These are phyloP conservation scores for Machimus atricapillus DNA, from an alignment of 2,888 invertebrate genomes.

Conservation along the genomic window DNA sequence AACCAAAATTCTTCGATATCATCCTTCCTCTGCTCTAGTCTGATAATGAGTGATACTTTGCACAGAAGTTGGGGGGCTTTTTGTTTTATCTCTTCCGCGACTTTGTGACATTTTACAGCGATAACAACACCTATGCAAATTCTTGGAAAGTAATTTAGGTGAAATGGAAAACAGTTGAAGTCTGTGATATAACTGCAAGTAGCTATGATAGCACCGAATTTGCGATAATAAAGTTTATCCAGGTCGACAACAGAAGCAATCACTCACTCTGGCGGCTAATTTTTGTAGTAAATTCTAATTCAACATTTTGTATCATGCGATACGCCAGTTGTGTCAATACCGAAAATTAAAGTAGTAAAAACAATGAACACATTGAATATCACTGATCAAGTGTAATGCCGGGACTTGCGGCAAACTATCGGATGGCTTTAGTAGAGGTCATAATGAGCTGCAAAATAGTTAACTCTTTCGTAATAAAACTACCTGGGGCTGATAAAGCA, in stretches of 20 bases:
- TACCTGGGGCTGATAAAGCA: background rate
- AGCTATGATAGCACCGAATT: background rate
- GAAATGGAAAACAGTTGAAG: background rate
- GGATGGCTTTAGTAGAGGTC: background rate
- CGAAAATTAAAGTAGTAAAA: background rate
- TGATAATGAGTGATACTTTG: background rate
- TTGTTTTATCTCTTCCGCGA: slow-evolving; percentile 11
- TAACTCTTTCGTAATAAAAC: background rate
- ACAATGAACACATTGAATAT: background rate
- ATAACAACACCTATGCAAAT: slow-evolving; percentile 37
- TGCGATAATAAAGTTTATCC: background rate
- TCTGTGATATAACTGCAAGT: background rate
- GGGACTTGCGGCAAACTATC: background rate
- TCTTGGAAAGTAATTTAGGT: slow-evolving; percentile 19
- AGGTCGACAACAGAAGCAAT: background rate
- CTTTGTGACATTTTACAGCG: background rate
- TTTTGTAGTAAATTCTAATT: background rate
- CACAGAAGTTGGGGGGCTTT: background rate
- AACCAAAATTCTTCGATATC: slow-evolving; percentile 3
- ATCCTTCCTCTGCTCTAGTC: background rate
- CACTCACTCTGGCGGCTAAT: background rate
- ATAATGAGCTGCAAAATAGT: background rate
- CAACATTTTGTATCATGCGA: background rate
- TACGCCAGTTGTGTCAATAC: background rate
- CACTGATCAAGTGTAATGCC: slow-evolving; percentile 2